Base-by-base conservation (phyloP, 2,113 vertebrate genomes). In the Ceratotherium simum region DNA sequence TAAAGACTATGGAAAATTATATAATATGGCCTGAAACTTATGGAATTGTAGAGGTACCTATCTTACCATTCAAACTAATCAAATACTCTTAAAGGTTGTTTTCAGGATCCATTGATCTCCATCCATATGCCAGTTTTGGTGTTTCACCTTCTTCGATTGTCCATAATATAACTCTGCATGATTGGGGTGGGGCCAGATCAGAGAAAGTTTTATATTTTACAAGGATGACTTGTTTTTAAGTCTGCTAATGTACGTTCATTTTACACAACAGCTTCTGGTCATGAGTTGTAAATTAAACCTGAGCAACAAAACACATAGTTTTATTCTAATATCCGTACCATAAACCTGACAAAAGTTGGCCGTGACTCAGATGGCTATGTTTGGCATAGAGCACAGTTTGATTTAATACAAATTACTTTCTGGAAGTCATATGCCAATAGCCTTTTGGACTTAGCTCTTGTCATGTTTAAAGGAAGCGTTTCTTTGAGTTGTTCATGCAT, bases 221-320 rank as follows among this genome's bases (percentile, higher is more conserved):
- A 75, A 80, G 2, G 67, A 75, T 27, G 56, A 10, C 18, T 88
- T 82, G 62, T 90, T 67, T 60, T 27, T 56, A 56, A 93, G 7
- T 72, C 64, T 29, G 8, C 48, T 82, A 51, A 11, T 13, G 67
- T 11, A 54, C 23, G n/a, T 58, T 72, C 75, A 87, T 81, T 81
- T 21, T 18, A 65, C 79, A 29, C 36, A 76, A 36, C 3, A 78
- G 10, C 31, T 87, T 83, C 81, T 83, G 56, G 29, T 56, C 25
- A 65, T 82, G 78, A 85, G 23, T 93, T 46, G 90, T 90, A 90
- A 85, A 62, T 86, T 95, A 96, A 94, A 65, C n/a, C 33, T 70
- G 51, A 94, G 42, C n/a, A 82, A 83, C 67, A 54, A 21, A 42
- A 67, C 51, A 60, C 5, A 42, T 3, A 91, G 20, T 91, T 82